Evolutionary conservation across 1,140 invertebrate species (phyloP).

Genomic region (Orchestia grillus): DNA sequence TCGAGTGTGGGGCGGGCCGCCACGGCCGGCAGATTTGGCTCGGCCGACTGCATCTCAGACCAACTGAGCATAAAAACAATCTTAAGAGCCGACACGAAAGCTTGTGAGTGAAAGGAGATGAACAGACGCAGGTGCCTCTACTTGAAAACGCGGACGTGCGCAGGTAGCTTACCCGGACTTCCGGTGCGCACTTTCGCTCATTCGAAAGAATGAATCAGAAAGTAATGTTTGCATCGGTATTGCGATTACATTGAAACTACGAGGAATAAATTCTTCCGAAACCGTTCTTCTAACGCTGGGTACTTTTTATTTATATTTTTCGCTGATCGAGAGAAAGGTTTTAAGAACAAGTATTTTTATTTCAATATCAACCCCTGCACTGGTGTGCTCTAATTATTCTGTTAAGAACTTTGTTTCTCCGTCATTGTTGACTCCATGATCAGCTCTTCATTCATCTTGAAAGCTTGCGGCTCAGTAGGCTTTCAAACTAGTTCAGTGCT

Average conservation of each 20-base stretch:
- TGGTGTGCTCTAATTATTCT: no score
- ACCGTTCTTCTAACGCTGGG: background rate
- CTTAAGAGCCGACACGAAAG: background rate
- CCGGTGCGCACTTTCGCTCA: background rate
- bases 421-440: background rate
- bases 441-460: background rate
- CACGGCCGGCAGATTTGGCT: background rate
- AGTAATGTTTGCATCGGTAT: background rate
- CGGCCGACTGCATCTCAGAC: background rate
- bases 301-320: background rate
- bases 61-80: background rate
- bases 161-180: background rate
- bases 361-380: no score
- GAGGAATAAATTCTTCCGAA: background rate
- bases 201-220: background rate
- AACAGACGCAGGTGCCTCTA: background rate
- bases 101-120: constrained; percentile 7
- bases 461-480: background rate
- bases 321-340: background rate
- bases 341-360: no score
- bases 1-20: background rate
- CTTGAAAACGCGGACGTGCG: background rate
- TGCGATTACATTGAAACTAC: background rate
- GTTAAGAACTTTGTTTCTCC: no score
- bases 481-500: background rate